These are phyloP conservation scores for Fabriciana adippe DNA, from an alignment of 2,888 invertebrate species.

Conservation along the genomic window DNA sequence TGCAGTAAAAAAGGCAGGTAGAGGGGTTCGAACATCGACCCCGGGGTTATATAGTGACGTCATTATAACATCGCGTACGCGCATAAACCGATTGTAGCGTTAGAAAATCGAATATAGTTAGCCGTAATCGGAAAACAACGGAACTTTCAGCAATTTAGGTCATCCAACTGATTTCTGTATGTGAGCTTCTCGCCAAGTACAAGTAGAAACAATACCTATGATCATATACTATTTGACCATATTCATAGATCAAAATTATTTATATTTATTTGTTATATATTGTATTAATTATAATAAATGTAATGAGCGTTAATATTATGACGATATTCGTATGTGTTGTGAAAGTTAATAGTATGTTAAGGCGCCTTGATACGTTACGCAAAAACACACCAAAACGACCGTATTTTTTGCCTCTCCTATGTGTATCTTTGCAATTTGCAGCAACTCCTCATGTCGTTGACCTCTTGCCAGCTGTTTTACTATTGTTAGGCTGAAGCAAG, in stretches of 20 bases:
- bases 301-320: background rate
- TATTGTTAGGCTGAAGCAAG: conserved; percentile 67
- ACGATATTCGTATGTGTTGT: conserved; percentile 22
- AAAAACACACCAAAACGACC: conserved; percentile 48
- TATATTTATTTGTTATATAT: too few relatives aligned
- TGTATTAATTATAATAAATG: too few relatives aligned
- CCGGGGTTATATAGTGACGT: conserved; percentile 69
- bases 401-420: conserved; percentile 70
- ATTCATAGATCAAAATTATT: too few relatives aligned
- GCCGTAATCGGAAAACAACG: conserved; percentile 21
- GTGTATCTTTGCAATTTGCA: conserved; percentile 79
- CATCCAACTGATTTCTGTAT: conserved; percentile 9
- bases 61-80: conserved; percentile 53
- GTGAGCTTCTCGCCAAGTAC: background rate
- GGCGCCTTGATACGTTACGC: conserved; percentile 41
- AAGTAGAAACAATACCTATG: background rate
- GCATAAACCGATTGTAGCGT: conserved; percentile 37
- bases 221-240: conserved; percentile 26
- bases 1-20: conserved; percentile 79
- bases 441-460: conserved; percentile 71
- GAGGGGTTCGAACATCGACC: conserved; percentile 76
- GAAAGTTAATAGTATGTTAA: conserved; percentile 43
- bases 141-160: conserved; percentile 26
- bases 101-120: conserved; percentile 25
- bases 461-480: conserved; percentile 77